These are phyloP conservation scores for Drosophila paracracens DNA, from an alignment of 2,888 invertebrate genomes.

Conservation along the genomic window DNA sequence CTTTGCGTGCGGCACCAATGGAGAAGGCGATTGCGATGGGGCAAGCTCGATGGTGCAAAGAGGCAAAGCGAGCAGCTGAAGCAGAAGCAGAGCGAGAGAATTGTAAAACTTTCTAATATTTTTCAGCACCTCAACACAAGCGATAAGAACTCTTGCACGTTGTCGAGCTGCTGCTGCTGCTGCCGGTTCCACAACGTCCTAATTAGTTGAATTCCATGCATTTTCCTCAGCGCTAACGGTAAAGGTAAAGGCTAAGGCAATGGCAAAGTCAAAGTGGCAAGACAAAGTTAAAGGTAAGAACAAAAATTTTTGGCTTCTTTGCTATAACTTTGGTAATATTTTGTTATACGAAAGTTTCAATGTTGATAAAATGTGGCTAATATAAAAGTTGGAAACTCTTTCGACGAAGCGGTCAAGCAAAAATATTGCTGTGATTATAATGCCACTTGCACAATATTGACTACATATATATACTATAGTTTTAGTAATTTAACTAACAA, in stretches of 20 bases:
- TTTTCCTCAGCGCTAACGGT: conserved; percentile 36
- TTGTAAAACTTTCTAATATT: conserved; percentile 74
- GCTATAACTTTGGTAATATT: conserved; percentile 77
- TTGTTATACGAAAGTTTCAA: conserved; percentile 75
- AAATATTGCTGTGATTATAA: conserved; percentile 48
- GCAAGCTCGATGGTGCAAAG: conserved; percentile 5
- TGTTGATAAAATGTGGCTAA: conserved; percentile 78
- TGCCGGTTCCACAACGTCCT: conserved; percentile 53
- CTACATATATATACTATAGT: conserved; percentile 9
- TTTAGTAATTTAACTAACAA: conserved; percentile 10
- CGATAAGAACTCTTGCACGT: conserved; percentile 72
- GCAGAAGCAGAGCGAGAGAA: conserved; percentile 10
- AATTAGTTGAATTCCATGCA: conserved; percentile 80
- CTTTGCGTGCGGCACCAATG: conserved; percentile 51
- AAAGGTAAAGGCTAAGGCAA: conserved; percentile 8
- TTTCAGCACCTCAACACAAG: conserved; percentile 76
- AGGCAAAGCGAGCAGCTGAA: not conserved
- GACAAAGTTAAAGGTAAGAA: conserved; percentile 28
- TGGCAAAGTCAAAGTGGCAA: conserved; percentile 11
- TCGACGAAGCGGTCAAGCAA: conserved; percentile 30
- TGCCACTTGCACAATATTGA: conserved; percentile 25
- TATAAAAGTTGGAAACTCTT: conserved; percentile 60
- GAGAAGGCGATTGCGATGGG: conserved; percentile 21
- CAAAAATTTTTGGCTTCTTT: conserved; percentile 62
- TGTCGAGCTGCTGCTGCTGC: conserved; percentile 24